Conservation (phyloP, 1,140 invertebrate genomes). For the Spodoptera litura region DNA sequence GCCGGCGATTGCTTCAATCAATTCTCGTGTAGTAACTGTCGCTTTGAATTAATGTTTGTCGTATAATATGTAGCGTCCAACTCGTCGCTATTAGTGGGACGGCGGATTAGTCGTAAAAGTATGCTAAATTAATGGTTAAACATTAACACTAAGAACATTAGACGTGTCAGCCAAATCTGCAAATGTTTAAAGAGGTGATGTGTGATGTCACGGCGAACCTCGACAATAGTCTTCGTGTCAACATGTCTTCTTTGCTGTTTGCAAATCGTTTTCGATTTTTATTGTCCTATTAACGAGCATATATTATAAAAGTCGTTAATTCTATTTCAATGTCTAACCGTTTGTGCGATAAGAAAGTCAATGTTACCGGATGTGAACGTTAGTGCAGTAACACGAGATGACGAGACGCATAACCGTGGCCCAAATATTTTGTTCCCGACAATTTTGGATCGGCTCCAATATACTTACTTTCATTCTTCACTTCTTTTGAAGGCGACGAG, state of each 20-base stretch:
- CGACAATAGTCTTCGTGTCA: neutral
- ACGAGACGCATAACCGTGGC: slow-evolving; percentile 75
- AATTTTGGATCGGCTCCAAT: slow-evolving; percentile 77
- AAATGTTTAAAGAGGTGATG: slow-evolving; percentile 24
- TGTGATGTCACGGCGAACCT: neutral
- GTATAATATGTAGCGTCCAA: slow-evolving; percentile 4
- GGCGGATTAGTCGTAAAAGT: neutral
- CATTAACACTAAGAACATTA: neutral
- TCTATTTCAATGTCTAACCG: slow-evolving; percentile 67
- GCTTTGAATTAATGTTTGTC: neutral
- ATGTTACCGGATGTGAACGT: slow-evolving; percentile 80
- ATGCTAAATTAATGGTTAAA: slow-evolving; percentile 32
- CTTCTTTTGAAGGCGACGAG: slow-evolving; percentile 53
- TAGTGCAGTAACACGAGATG: slow-evolving; percentile 76
- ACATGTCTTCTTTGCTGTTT: slow-evolving; percentile 1
- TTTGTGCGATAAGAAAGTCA: slow-evolving; percentile 79
- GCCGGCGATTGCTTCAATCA: slow-evolving; percentile 38
- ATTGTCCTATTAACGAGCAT: slow-evolving; percentile 48
- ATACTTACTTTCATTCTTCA: slow-evolving; percentile 69
- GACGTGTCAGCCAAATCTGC: slow-evolving; percentile 23
- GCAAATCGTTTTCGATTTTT: slow-evolving; percentile 45
- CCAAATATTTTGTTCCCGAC: slow-evolving; percentile 75
- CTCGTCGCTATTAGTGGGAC: neutral
- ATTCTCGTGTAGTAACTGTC: slow-evolving; percentile 35
- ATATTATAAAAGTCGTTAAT: slow-evolving; percentile 58